These are phyloP conservation scores for Apis florea DNA, from an alignment of 1,140 invertebrate genomes.

Conservation along the genomic window DNA sequence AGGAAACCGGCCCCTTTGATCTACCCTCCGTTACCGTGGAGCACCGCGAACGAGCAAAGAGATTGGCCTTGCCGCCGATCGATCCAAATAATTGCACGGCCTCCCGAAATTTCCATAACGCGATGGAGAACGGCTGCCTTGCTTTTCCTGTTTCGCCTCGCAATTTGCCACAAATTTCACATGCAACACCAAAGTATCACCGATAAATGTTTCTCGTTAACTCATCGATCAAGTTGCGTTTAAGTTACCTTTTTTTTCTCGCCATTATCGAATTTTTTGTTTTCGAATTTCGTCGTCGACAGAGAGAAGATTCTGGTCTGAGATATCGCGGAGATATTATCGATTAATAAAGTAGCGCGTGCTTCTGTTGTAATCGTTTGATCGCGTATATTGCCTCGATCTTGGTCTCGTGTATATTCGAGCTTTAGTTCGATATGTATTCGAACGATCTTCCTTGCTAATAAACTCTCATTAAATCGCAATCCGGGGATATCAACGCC, in stretches of 20 bases:
- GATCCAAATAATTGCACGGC: slow-evolving; percentile 39
- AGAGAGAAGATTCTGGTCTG: no score
- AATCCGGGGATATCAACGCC: slow-evolving; percentile 2
- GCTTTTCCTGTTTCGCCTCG: slow-evolving; percentile 6
- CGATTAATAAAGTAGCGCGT: background rate
- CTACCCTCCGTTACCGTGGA: slow-evolving; percentile 10
- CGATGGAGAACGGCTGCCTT: slow-evolving; percentile 8
- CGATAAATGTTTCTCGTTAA: background rate
- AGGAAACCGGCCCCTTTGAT: slow-evolving; percentile 40
- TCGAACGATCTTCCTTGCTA: no score
- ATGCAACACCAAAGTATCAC: slow-evolving; percentile 3
- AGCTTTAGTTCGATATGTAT: no score
- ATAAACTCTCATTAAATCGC: slow-evolving; percentile 5
- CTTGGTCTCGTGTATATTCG: no score
- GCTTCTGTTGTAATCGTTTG: no score
- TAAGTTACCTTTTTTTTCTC: no score
- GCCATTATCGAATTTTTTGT: no score
- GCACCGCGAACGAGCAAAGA: slow-evolving; percentile 35
- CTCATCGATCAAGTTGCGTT: background rate
- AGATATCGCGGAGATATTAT: background rate
- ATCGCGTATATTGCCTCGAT: no score
- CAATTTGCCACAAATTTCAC: slow-evolving; percentile 17
- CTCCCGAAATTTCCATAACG: slow-evolving; percentile 40
- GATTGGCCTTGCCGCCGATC: slow-evolving; percentile 27
- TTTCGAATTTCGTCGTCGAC: no score